phyloP scores from a whole-genome alignment of 1,140 invertebrate genomes.

The Sipha flava region DNA sequence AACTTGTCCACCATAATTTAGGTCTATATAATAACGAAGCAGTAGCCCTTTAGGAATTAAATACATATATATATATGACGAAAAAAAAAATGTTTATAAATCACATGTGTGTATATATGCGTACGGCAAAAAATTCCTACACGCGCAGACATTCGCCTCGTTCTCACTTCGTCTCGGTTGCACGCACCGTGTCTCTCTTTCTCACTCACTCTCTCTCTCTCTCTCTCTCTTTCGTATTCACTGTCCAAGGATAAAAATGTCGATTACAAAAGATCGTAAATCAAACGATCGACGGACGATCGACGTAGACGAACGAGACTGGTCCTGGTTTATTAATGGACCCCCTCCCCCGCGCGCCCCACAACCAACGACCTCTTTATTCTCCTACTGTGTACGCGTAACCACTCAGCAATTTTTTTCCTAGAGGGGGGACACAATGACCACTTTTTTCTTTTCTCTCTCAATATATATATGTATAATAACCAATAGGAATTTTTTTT shows the following conservation, averaged over 20 bases:
- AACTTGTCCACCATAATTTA: background rate
- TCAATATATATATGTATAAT: too few relatives aligned
- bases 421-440: background rate
- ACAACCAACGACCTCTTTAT: constrained; percentile 1
- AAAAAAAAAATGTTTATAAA: background rate
- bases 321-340: constrained; percentile 30
- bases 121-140: constrained; percentile 21
- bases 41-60: background rate
- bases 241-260: constrained; percentile 24
- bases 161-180: background rate
- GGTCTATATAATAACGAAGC: background rate
- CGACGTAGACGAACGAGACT: constrained; percentile 26
- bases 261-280: constrained; percentile 32
- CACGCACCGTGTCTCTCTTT: background rate
- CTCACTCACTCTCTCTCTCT: background rate
- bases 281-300: constrained; percentile 31
- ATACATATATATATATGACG: background rate
- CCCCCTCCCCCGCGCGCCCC: background rate
- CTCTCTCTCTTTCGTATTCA: background rate
- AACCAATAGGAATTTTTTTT: background rate
- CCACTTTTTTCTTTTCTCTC: background rate
- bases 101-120: background rate
- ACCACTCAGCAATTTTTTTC: constrained; percentile 1
- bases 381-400: background rate
- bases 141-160: constrained; percentile 26